phyloP scores from a whole-genome alignment of 2,113 vertebrate species.

The Micromys minutus region DNA sequence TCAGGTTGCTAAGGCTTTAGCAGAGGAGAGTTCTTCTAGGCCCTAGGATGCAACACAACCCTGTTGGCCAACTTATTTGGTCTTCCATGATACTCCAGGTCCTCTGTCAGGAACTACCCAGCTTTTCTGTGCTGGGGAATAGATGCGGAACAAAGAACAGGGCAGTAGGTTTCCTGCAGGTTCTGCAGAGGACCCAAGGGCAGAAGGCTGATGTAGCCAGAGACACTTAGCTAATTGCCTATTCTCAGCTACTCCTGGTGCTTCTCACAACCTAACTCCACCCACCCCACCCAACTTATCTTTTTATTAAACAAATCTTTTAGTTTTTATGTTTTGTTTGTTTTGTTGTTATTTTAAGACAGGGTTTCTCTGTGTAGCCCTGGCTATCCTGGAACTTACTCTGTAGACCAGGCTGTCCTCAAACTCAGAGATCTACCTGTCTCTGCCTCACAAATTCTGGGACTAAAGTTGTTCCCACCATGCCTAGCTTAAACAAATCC shows the following conservation, averaged over 20 bases:
- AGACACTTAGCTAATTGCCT: neutral
- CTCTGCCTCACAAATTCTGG: neutral
- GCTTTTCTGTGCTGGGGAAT: neutral
- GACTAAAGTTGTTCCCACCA: no score
- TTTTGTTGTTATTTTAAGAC: neutral
- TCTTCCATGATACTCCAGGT: neutral
- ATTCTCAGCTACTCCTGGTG: rapidly evolving
- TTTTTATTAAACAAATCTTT: neutral
- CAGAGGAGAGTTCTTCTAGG: neutral
- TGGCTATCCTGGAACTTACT: neutral
- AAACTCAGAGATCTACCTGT: neutral
- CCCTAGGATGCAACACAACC: neutral
- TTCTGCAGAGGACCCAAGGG: neutral
- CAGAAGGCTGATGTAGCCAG: neutral
- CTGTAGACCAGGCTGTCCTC: neutral
- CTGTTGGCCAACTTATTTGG: neutral
- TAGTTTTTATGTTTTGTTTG: neutral
- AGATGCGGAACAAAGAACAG: neutral
- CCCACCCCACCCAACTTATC: neutral
- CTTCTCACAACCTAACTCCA: neutral
- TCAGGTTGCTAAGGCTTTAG: constrained; percentile 5
- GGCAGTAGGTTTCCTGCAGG: neutral
- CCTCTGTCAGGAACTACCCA: neutral
- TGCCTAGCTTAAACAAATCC: neutral
- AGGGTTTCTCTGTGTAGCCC: neutral